Base-by-base conservation (phyloP, 2,797 vertebrate species). In the Cetoscarus ocellatus region DNA sequence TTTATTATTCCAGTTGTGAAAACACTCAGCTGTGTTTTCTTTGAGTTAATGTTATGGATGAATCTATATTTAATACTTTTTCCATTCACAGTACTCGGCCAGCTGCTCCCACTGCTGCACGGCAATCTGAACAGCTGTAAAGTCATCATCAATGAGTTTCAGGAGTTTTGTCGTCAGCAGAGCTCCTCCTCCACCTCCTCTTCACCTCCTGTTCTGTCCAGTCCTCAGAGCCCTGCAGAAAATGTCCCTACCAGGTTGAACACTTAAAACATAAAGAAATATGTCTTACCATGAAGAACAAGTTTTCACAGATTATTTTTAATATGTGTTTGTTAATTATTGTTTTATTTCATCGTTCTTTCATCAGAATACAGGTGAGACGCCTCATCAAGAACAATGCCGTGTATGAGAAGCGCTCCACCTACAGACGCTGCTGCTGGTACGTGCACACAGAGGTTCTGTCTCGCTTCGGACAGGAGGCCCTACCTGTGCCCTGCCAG, bases 71-170 rank as follows among this genome's bases (percentile, higher is more conserved):
- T 51, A 1, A 34, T 49, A 0, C 14, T 56, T 1, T 68, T 42
- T 59, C 5, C 1, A 36, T 9, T 36, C 8, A 8, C 84, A 99
- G 98, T 98, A 76, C 91, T 99, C 0, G 49, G 85, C 10, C 95
- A 96, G 82, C 92, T 99, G 15, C 93, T 99, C 40, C 96, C 98
- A 0, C 91, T 99, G 80, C 93, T 99, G 14, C 97, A 99, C 0
- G 98, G 98, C 0, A 99, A 99, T 0, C 80, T 96, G 34, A 96
- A 98, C 9, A 97, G 97, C 73, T 95, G 93, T 87, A 98, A 96
- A 83, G 94, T 94, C 52, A 99, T 99, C 86, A 99, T 99, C 91
- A 95, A 85, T 0, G 98, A 99, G 75, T 99, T 98, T 87, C 96
- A 97, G 91, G 97, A 98, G 86, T 96, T 94, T 76, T 98, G 95